Evolutionary conservation across 2,888 invertebrate species (phyloP), one percentile per base, ranked within the genome.

Genomic region (Aproaerema taeniolella): DNA sequence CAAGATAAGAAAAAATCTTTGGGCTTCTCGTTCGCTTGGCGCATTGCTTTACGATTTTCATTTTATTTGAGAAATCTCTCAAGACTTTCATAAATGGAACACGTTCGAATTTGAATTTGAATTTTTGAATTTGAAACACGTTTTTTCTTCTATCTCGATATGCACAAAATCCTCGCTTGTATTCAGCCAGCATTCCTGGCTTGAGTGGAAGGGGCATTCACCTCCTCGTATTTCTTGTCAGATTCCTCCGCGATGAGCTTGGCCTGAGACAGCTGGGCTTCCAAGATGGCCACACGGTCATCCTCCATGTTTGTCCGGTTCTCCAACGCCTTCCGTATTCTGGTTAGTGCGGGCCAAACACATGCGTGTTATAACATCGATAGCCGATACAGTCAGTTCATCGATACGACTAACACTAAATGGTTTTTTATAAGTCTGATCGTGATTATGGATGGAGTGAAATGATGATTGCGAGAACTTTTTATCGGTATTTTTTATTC

Each of bases 191-290:
- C n/a, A n/a, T n/a, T n/a, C n/a, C n/a, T n/a, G n/a, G n/a, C n/a
- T n/a, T n/a, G n/a, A n/a, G n/a, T n/a, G n/a, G n/a, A n/a, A n/a
- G n/a, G n/a, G n/a, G n/a, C n/a, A 60, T 80, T 90, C 87, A 99
- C 99, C 98, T 99, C 99, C 92, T 99, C 99, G 87, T 99, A 99
- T 95, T 99, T 99, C 89, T 98, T 96, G 91, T 99, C 99, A 61
- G 98, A 97, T 89, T 99, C 99, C 89, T 99, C 99, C 59, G 99
- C 99, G 89, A 99, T 98, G 88, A 96, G 93, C 91, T 98, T 98
- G 80, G 99, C 99, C 89, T 99, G 98, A 63, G 98, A 91, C 80
- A 99, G 93, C 88, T 99, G 98, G 66, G 95, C 94, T 88, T 99
- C 99, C 90, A 99, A 91, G 75, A 95, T 93, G 81, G 95, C 94